Conservation (phyloP, 2,113 vertebrate genomes). For the Tragelaphus strepsiceros region DNA sequence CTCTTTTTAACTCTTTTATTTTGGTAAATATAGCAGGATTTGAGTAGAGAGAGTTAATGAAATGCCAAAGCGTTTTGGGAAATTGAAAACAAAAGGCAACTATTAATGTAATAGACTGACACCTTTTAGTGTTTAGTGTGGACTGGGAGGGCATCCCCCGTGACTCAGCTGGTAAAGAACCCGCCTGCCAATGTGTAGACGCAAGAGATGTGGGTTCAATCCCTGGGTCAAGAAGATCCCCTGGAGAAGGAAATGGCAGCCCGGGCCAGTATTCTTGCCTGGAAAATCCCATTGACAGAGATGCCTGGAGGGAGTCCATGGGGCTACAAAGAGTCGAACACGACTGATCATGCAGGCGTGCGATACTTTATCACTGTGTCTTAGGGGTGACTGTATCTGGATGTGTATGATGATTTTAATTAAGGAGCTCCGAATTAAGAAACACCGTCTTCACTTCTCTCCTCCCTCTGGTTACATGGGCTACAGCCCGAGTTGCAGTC, state of each 20-base stretch:
- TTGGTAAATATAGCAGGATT: slow-evolving; percentile 37
- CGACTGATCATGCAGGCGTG: accelerated
- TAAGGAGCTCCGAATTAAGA: background rate
- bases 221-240: no score
- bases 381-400: background rate
- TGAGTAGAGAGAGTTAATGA: background rate
- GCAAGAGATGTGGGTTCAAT: no score
- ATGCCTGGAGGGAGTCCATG: background rate
- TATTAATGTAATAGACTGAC: background rate
- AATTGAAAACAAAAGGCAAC: background rate
- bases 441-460: background rate
- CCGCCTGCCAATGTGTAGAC: background rate
- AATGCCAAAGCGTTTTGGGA: background rate
- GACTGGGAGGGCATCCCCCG: background rate
- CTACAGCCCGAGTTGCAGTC: background rate
- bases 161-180: background rate
- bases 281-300: no score
- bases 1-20: slow-evolving; percentile 40
- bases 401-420: background rate
- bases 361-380: background rate
- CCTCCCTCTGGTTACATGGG: background rate
- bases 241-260: no score
- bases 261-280: no score
- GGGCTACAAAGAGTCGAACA: background rate
- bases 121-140: background rate